Conservation (phyloP, 1,140 invertebrate genomes). For the Scaptomyza graminum region DNA sequence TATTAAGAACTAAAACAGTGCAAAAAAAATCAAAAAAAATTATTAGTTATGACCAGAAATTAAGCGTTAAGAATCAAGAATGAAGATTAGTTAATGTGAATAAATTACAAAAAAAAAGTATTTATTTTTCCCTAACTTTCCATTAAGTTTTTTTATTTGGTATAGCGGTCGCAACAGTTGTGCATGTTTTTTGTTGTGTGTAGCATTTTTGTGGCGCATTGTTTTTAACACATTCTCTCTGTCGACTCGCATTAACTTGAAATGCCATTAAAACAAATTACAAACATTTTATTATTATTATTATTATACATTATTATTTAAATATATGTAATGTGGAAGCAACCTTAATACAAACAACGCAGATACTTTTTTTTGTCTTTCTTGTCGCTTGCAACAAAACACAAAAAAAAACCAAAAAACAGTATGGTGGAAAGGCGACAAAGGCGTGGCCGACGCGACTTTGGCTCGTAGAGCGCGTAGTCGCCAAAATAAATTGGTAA, state of each 20-base stretch:
- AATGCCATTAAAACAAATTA: slow-evolving; percentile 68
- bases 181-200: not conserved
- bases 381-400: not conserved
- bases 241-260: slow-evolving; percentile 43
- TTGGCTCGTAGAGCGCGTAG: slow-evolving; percentile 31
- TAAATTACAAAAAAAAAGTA: no score
- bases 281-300: slow-evolving; percentile 66
- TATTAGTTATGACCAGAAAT: not conserved
- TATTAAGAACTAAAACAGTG: slow-evolving; percentile 35
- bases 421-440: not conserved
- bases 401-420: no score
- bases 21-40: slow-evolving; percentile 1
- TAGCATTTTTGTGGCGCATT: slow-evolving; percentile 1
- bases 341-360: slow-evolving; percentile 30
- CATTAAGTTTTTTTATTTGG: no score
- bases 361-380: not conserved
- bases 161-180: no score
- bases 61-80: not conserved
- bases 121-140: no score
- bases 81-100: no score
- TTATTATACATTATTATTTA: slow-evolving; percentile 48
- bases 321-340: slow-evolving; percentile 55
- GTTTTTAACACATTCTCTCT: not conserved
- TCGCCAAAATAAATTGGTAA: slow-evolving; percentile 75
- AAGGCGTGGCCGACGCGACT: slow-evolving; percentile 31